Evolutionary conservation across 2,113 vertebrate genomes (phyloP), one percentile per base, ranked within the genome.

Genomic region (Macquaria ambigua): DNA sequence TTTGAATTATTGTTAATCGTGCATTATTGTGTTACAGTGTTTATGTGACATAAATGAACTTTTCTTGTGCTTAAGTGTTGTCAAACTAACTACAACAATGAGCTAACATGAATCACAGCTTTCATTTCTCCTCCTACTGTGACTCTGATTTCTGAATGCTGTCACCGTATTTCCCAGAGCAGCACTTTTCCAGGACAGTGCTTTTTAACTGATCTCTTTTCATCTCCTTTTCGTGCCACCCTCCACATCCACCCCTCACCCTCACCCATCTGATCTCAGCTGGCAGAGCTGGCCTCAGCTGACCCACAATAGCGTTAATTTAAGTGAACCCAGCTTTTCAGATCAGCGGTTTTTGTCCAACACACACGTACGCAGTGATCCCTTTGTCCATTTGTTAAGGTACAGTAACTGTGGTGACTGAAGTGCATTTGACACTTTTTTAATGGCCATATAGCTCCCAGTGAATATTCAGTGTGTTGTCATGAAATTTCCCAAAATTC

Each of bases 101-200:
- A 59, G 23, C 25, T 67, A 1, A 25, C 39, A 8, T 28, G 16
- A 43, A 31, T 48, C 11, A 11, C 18, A 31, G 41, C 61, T 81
- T 23, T 74, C 11, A 46, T 48, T n/a, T 50, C n/a, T 70, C 34
- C 62, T 80, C 41, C 15, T 25, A 21, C 63, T 37, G 6, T 55
- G 53, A 2, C 15, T 67, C 80, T 31, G 28, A 31, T 31, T 31
- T 31, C 28, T 31, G 28, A 31, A 31, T 31, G 28, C 28, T 31
- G 28, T 31, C 28, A 31, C 28, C 28, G 28, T 31, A 31, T 81
- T 83, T 62, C 59, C 66, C 80, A 73, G 55, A 64, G 28, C 78
- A 84, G 78, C 78, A 69, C 58, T 79, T 79, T 89, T 81, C 58
- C 84, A 67, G 64, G 46, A 53, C 85, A 76, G 6, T 64, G 66